Percentiles rank a stretch among this genome's conserved stretches.
Conservation (phyloP, 2,113 vertebrate species). For the Microcebus tavaratra region DNA sequence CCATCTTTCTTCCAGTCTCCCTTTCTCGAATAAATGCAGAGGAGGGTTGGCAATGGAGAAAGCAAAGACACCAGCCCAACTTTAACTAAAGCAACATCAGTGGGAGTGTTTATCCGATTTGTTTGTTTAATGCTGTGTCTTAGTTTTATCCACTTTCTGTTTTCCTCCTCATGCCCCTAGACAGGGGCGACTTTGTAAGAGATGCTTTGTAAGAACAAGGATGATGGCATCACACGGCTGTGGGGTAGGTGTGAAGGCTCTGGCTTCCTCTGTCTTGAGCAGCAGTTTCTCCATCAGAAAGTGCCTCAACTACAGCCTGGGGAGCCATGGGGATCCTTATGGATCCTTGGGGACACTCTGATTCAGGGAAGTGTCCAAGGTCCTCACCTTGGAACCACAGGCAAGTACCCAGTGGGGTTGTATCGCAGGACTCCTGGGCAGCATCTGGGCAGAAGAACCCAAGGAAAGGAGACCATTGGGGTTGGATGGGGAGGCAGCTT, state of each 20-base stretch:
- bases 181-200: background rate
- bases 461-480: background rate
- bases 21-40: background rate
- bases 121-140: background rate
- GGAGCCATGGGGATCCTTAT: no score
- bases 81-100: background rate
- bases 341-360: background rate
- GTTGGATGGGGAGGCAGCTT: no score
- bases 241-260: background rate
- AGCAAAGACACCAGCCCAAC: background rate
- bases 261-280: background rate
- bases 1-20: background rate
- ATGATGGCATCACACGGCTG: fast-evolving
- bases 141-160: background rate
- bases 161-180: background rate
- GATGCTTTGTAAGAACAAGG: background rate
- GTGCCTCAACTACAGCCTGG: background rate
- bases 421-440: background rate
- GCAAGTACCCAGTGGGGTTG: background rate
- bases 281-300: background rate
- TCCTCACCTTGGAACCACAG: background rate
- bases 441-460: background rate
- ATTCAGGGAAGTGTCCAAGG: background rate
- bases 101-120: no score
- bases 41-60: background rate